Evolutionary conservation across 1,140 invertebrate genomes (phyloP), one percentile per base, ranked within the genome.

Genomic region (Drosophila jambulina): DNA sequence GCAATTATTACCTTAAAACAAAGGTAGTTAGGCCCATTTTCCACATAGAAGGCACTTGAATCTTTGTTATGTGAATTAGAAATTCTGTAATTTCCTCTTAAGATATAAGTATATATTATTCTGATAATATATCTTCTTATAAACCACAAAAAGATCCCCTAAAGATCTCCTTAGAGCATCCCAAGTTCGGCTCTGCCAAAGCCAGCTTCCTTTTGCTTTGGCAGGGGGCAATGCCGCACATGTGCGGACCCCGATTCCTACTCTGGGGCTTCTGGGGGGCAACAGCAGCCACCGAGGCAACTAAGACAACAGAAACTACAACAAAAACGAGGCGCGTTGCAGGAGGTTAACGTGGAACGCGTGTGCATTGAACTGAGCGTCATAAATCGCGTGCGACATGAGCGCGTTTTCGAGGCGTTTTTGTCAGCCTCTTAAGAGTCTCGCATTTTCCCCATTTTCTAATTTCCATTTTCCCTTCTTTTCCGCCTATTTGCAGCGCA

Each of bases 361-460:
- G 67, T 85, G 68, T 81, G 78, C 78, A 82, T 54, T 82, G 68
- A 82, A 78, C 82, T 71, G 83, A 63, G 76, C 78, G 58, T 85
- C 82, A 85, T 86, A 78, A 78, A 86, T 86, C 64, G 82, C 72
- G 7, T 13, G 71, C 43, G 67, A 40, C 40, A 40, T 12, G 38
- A 17, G 3, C 25, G 43, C 64, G 75, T 53, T 75, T 75, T 54
- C 38, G 29, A 40, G 56, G 51, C 38, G 49, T 65, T 46, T 62
- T 58, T 7, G 29, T 36, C 40, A 13, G 62, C 49, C 58, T 40
- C 29, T 42, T 32, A 56, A 59, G 56, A 8, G 7, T 19, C n/a
- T 29, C 25, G 17, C n/a, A 13, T 29, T 12, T 51, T 8, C 5
- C 49, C 45, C 25, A 49, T 71, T 59, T 61, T 36, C 68, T 58